Base-by-base conservation (phyloP, 2,888 invertebrate species). In the Diogma glabrata region DNA sequence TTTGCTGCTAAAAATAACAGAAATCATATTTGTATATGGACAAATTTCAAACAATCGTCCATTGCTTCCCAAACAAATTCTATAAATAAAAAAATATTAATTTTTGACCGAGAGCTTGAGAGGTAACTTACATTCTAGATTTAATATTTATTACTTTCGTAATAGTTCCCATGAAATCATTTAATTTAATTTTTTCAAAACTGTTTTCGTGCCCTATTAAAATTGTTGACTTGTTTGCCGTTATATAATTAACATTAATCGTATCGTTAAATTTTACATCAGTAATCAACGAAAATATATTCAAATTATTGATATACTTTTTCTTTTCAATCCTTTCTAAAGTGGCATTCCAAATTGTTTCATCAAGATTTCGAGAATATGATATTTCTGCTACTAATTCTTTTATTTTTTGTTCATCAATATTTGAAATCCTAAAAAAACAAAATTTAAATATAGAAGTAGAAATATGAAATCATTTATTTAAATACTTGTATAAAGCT, bases 1-100 rank as follows among this genome's bases (percentile, higher is more conserved):
- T 17, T 26, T n/a, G 26, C 10, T 8, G 8, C n/a, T 22, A 9
- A 59, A 47, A 3, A 49, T 43, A 24, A 58, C 56, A 16, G 58
- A 57, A 2, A 64, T 49, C 0, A 62, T 52, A 46, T 64, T 63
- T 1, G 67, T 64, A 19, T 61, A 57, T 1, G 65, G 64, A 54
- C 70, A 70, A 36, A 67, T 60, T 55, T 70, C 64, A 53, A 67
- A 47, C 36, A 70, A 51, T 20, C 63, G 60, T 0, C 70, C 70
- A 20, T 62, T 64, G 48, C 60, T 55, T 2, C 64, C 65, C 3
- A 70, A 57, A 1, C 62, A 61, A 33, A 69, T 55, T 17, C 69
- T 68, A 20, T 19, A 52, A 48, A 12, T 8, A 22, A 22, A 16
- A 49, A 45, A n/a, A 30, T 17, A 51, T n/a, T 14, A 14, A 28